Conservation (phyloP, 2,797 vertebrate genomes). For the Enteromius fasciolatus region DNA sequence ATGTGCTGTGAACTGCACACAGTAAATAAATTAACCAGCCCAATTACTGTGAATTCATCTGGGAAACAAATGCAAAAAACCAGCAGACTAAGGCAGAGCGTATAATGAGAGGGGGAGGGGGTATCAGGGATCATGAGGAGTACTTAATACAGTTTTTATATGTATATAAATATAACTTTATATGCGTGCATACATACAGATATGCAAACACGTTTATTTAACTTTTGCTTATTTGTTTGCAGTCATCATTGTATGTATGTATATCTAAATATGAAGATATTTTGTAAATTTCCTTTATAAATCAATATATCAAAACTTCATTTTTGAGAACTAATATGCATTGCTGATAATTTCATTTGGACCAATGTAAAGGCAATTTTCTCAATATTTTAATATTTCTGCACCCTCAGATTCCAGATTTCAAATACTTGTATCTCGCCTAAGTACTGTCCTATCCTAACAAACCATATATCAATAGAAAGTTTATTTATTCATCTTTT, state of each 20-base stretch:
- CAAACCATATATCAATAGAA: neutral
- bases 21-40: constrained; percentile 99
- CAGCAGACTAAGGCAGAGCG: constrained; percentile 88
- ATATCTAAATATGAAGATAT: neutral
- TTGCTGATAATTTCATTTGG: neutral
- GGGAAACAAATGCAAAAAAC: constrained; percentile 91
- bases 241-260: neutral
- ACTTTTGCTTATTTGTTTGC: neutral
- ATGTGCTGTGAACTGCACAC: constrained; percentile 99
- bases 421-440: neutral
- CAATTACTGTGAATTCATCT: constrained; percentile 99
- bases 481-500: neutral
- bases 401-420: neutral
- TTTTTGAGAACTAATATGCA: neutral
- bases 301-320: neutral
- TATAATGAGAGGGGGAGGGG: constrained; percentile 75
- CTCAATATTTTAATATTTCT: neutral
- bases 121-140: constrained; percentile 9
- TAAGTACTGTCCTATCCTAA: neutral
- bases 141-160: constrained; percentile 28
- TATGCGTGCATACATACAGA: neutral
- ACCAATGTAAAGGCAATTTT: neutral
- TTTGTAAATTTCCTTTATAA: neutral
- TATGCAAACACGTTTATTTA: neutral
- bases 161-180: constrained; percentile 14